Evolutionary conservation across 2,888 invertebrate species (phyloP), one percentile per base, ranked within the genome.

Genomic region (Asteroscopus sphinx): DNA sequence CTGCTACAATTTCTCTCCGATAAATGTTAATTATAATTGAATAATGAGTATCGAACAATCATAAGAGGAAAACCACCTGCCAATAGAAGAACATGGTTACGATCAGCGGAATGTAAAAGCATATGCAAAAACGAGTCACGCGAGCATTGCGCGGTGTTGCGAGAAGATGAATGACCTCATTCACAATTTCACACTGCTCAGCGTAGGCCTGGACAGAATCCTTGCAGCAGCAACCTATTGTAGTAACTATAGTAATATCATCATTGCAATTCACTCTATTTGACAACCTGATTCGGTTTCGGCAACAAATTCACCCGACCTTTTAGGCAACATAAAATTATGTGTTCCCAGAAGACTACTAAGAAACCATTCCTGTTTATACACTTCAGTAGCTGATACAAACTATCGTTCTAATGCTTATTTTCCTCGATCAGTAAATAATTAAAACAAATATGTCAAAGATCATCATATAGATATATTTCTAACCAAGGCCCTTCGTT

Each of bases 31-130:
- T 49, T 40, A 51, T 52, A 51, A 40, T 46, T 60, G 49, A 74
- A 60, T 52, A 73, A 63, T 42, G 52, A 63, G 48, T 54, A 48
- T 37, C 44, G 51, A 58, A 41, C 30, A 49, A 46, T 26, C 36
- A 16, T 16, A 51, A 17, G 62, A 73, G 73, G 73, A 71, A 73
- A 68, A 58, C 51, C 13, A 48, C 45, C 25, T 58, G 54, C 42
- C 52, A 49, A 58, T 62, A 47, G n/a, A 41, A 64, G 49, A 59
- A 37, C 16, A 37, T 12, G 48, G 67, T 71, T 53, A 49, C 32
- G 42, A 62, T 52, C 51, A 57, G 42, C 55, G 71, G 76, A 76
- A 76, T 76, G 76, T 68, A 71, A 71, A 71, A 76, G 66, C 60
- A 67, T 61, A 66, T 64, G 63, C 51, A 73, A 65, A 76, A 73